phyloP scores from a whole-genome alignment of 2,113 vertebrate genomes.

The Genyomyrus donnyi region DNA sequence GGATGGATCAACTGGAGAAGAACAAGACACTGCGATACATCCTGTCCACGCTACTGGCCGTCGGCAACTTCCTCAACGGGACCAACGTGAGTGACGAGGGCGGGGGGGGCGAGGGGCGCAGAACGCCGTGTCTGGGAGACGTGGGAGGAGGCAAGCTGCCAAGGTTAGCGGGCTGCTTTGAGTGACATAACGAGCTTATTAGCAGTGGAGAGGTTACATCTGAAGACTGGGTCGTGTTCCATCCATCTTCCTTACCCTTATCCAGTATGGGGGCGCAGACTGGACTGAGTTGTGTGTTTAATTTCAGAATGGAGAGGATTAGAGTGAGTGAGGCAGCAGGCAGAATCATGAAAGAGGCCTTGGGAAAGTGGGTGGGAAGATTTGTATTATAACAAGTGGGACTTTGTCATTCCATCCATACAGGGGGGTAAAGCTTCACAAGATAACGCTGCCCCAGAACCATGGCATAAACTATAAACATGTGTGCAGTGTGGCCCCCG shows the following conservation, averaged over 20 bases:
- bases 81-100: slow-evolving; percentile 74
- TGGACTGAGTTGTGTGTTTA: not conserved
- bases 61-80: slow-evolving; percentile 96
- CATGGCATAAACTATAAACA: not conserved
- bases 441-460: not conserved
- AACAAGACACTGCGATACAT: slow-evolving; percentile 89
- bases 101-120: not conserved
- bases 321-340: not conserved
- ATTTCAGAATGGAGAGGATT: not conserved
- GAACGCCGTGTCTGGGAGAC: not conserved
- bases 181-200: not conserved
- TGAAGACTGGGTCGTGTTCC: not conserved
- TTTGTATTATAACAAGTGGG: not conserved
- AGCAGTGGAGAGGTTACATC: not conserved
- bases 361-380: not conserved
- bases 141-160: not conserved
- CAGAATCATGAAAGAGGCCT: not conserved
- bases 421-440: not conserved
- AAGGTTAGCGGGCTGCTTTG: not conserved
- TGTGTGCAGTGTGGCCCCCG: not conserved
- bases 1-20: slow-evolving; percentile 95
- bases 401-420: not conserved
- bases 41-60: slow-evolving; percentile 85
- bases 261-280: not conserved
- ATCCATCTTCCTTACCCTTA: not conserved